A percentile compares a stretch with the other conserved stretches of the same genome.
phyloP scores from a whole-genome alignment of 1,140 invertebrate species.

The Cecropterus lyciades region DNA sequence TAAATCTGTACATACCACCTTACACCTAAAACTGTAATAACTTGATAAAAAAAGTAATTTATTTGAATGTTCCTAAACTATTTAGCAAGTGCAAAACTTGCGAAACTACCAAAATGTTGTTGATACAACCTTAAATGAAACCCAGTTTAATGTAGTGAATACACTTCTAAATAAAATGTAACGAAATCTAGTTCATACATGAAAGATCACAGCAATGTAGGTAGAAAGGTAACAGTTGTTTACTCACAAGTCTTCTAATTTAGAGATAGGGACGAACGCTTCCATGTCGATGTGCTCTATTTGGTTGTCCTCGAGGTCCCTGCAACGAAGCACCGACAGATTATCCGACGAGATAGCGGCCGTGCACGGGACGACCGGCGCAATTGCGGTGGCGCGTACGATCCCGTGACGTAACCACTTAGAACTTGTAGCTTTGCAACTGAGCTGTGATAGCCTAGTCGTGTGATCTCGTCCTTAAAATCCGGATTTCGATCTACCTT shows the following conservation, averaged over 20 bases:
- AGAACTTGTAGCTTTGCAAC: neutral
- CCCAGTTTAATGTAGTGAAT: no score
- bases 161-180: constrained; percentile 1
- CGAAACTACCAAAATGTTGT: no score
- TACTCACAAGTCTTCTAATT: constrained; percentile 95
- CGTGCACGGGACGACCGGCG: neutral
- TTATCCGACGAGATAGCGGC: constrained; percentile 17
- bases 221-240: constrained; percentile 25
- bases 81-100: neutral
- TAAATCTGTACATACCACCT: no score
- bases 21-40: no score
- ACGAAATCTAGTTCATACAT: constrained; percentile 2
- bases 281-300: constrained; percentile 94
- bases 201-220: constrained; percentile 20
- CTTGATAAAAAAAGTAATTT: no score
- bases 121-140: no score
- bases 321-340: constrained; percentile 81
- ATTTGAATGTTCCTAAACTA: no score
- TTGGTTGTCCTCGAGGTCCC: constrained; percentile 94
- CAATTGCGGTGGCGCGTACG: neutral
- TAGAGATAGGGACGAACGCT: constrained; percentile 91
- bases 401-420: neutral
- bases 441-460: neutral
- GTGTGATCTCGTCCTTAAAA: no score
- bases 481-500: no score